Evolutionary conservation across 2,113 vertebrate genomes (phyloP), one percentile per base, ranked within the genome.

Genomic region (Parotia lawesii): DNA sequence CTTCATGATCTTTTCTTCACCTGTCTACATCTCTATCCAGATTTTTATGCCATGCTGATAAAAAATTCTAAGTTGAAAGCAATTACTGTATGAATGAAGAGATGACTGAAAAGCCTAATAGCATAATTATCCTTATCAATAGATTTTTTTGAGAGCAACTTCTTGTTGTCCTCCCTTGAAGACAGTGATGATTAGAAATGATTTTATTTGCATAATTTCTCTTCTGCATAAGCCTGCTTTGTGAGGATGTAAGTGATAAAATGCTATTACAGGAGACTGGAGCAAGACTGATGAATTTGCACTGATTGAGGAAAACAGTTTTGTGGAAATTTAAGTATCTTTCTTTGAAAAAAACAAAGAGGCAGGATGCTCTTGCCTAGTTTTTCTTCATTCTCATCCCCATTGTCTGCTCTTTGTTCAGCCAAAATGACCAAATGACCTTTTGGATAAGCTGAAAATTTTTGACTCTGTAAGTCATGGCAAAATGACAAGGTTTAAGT

Each of bases 211-310:
- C 87, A 84, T 95, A 81, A 86, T 80, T 94, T 90, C 9, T 77
- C 57, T 81, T 90, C 64, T 74, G 44, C 90, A 79, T 87, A 51
- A 83, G 51, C n/a, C 37, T 98, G 90, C 97, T 97, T 96, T 98
- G 74, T 74, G 95, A 97, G 94, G 38, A 51, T 0, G 0, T 79
- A 61, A 81, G 27, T 73, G 66, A 85, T 50, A 89, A 85, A 89
- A 89, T 83, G 31, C 9, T 44, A 37, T 73, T 92, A 89, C 12
- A 76, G 54, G 35, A 89, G n/a, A 58, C 27, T 65, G 29, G 54
- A 87, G 23, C 14, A 89, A 82, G 77, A 61, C 33, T 72, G 62
- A 53, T 69, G 35, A 16, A 23, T 87, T 89, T 96, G 45, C 28
- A 29, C 35, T 85, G 66, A 37, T 23, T 42, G 50, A 65, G 17